These are phyloP conservation scores for Andrena chrysosceles DNA, from an alignment of 2,888 invertebrate species.

Conservation along the genomic window DNA sequence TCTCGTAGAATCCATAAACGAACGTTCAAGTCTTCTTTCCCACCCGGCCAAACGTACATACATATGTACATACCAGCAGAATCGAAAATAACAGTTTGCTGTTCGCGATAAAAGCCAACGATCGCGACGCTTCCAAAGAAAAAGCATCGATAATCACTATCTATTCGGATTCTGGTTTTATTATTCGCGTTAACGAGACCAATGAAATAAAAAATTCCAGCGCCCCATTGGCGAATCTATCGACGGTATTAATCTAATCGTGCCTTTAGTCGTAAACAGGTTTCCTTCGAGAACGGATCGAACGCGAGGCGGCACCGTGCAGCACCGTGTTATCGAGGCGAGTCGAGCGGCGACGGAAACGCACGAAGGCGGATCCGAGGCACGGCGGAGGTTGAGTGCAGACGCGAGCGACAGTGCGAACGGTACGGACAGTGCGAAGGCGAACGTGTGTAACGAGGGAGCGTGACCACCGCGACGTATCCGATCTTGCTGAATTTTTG, in stretches of 20 bases:
- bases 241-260: constrained; percentile 7
- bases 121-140: neutral
- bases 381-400: constrained; percentile 56
- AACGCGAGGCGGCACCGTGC: neutral
- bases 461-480: constrained; percentile 55
- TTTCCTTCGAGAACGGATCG: neutral
- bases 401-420: constrained; percentile 73
- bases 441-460: constrained; percentile 72
- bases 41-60: too few relatives aligned
- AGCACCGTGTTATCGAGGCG: constrained; percentile 36
- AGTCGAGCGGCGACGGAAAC: constrained; percentile 44
- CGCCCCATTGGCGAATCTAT: constrained; percentile 1
- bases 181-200: neutral
- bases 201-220: neutral
- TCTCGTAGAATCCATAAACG: too few relatives aligned
- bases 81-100: neutral
- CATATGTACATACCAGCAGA: neutral
- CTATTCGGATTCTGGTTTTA: neutral
- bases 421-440: constrained; percentile 53
- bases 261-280: neutral
- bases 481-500: constrained; percentile 68
- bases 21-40: too few relatives aligned
- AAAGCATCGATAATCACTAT: neutral
- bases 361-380: constrained; percentile 41
- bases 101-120: neutral